Evolutionary conservation across 2,888 invertebrate species (phyloP).

Genomic region (Sepioteuthis lessoniana): DNA sequence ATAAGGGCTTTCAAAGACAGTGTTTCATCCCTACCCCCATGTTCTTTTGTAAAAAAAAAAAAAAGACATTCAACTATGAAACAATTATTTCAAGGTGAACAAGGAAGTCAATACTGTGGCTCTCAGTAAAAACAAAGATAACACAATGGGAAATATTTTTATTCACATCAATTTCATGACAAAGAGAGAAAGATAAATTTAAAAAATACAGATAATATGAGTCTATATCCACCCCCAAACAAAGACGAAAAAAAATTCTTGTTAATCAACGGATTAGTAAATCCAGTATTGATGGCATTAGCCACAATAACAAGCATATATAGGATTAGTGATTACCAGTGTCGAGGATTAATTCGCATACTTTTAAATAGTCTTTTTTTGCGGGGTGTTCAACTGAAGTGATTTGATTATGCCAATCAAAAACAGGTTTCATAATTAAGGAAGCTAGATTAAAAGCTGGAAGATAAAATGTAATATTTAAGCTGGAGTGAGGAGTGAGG

Average conservation of each 20-base stretch:
- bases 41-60: neutral
- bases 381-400: neutral
- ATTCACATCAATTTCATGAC: neutral
- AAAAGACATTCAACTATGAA: neutral
- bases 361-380: neutral
- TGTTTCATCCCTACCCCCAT: too few relatives aligned
- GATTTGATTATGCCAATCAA: constrained; percentile 23
- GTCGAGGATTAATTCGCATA: neutral
- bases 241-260: neutral
- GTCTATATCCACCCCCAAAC: too few relatives aligned
- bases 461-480: neutral
- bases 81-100: neutral
- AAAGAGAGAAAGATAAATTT: neutral
- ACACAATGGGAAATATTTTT: neutral
- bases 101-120: neutral
- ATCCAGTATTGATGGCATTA: neutral
- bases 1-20: too few relatives aligned
- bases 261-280: neutral
- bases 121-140: neutral
- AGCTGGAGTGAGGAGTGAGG: neutral
- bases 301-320: neutral
- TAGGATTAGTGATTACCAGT: neutral
- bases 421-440: neutral
- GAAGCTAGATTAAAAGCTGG: neutral
- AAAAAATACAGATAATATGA: too few relatives aligned